phyloP scores from a whole-genome alignment of 1,140 invertebrate species.

The Ips typographus region DNA sequence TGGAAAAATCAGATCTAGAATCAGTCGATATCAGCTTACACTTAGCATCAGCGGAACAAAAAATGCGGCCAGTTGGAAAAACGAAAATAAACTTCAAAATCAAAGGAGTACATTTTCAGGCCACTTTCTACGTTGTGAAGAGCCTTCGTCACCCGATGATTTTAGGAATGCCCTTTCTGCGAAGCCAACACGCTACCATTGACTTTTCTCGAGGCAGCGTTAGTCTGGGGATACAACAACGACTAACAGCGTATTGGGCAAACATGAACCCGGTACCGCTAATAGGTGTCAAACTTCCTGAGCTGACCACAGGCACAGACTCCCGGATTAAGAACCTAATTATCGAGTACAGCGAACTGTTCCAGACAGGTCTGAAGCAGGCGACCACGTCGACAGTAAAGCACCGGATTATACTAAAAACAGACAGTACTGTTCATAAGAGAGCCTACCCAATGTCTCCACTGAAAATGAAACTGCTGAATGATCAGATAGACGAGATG shows the following conservation, averaged over 20 bases:
- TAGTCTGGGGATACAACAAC: neutral
- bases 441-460: neutral
- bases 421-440: neutral
- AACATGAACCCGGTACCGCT: neutral
- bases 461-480: conserved; percentile 1
- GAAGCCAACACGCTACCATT: neutral
- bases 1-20: too few relatives aligned
- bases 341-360: neutral
- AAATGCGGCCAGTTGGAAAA: neutral
- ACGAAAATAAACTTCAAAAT: neutral
- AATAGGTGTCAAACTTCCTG: neutral
- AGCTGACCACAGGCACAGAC: neutral
- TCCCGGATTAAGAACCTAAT: neutral
- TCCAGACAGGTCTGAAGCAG: neutral
- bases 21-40: too few relatives aligned
- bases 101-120: neutral
- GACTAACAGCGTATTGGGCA: neutral
- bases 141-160: neutral
- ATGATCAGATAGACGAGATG: conserved; percentile 32
- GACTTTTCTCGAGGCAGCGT: neutral
- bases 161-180: neutral
- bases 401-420: neutral
- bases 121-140: neutral
- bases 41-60: too few relatives aligned
- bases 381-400: neutral